Percentiles rank a stretch among this genome's conserved stretches.
These are phyloP conservation scores for Macroglossus sobrinus DNA, from an alignment of 2,113 vertebrate species.

Conservation along the genomic window DNA sequence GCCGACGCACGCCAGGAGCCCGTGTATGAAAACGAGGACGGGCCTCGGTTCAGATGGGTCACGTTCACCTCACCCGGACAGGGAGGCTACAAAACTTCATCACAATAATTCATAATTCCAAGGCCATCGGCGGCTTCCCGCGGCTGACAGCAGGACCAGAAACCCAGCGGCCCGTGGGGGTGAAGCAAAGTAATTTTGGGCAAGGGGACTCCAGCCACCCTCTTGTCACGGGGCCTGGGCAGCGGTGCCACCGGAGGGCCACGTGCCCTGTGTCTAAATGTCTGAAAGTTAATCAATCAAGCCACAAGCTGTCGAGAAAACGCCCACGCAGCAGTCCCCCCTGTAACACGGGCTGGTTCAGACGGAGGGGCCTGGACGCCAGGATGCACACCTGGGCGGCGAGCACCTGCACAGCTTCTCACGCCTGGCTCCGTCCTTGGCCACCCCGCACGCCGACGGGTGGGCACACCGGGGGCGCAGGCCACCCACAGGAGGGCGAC, in stretches of 20 bases:
- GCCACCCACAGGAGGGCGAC: neutral
- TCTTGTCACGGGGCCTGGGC: accelerated
- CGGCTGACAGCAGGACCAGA: neutral
- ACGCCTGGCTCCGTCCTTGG: neutral
- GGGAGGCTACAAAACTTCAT: conserved; percentile 4
- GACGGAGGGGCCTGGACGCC: neutral
- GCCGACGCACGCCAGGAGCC: accelerated
- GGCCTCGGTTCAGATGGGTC: neutral
- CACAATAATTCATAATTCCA: neutral
- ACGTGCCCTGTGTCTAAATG: neutral
- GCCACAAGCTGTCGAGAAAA: neutral
- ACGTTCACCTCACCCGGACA: neutral
- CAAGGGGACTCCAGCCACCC: neutral
- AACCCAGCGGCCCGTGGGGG: neutral
- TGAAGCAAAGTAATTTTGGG: neutral
- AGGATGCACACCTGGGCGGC: no score
- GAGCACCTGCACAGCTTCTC: no score
- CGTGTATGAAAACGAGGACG: accelerated
- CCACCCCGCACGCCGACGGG: neutral
- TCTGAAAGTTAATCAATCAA: neutral
- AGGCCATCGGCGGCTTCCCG: neutral
- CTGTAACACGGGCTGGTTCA: neutral
- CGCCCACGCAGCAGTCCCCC: no score
- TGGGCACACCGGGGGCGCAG: neutral
- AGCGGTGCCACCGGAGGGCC: accelerated